Evolutionary conservation across 2,888 invertebrate species (phyloP).

Genomic region (Linhomoeus sp.): DNA sequence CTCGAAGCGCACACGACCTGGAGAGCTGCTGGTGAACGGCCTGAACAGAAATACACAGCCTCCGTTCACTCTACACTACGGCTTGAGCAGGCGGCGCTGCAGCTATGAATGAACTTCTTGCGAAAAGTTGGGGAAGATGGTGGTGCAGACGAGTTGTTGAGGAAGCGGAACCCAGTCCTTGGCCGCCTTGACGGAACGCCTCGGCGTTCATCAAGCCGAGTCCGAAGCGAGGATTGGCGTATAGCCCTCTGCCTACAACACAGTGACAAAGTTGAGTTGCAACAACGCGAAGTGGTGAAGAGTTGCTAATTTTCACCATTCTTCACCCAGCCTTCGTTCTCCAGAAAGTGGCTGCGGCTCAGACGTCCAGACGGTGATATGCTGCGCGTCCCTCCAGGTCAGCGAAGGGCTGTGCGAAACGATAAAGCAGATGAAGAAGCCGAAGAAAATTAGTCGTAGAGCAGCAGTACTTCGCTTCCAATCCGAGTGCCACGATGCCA

Average conservation of each 20-base stretch:
- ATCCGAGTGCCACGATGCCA: conserved; percentile 63
- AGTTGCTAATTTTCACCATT: too few species aligned
- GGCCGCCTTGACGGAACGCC: conserved; percentile 48
- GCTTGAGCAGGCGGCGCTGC: background rate
- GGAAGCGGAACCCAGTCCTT: conserved; percentile 43
- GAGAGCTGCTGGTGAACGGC: conserved; percentile 9
- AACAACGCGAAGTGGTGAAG: too few species aligned
- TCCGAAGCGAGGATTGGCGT: conserved; percentile 43
- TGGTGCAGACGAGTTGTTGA: conserved; percentile 28
- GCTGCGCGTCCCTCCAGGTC: conserved; percentile 77
- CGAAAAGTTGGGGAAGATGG: conserved; percentile 5
- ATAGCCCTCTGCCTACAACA: too few species aligned
- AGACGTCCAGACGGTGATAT: conserved; percentile 63
- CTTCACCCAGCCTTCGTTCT: conserved; percentile 50
- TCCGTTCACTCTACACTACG: too few species aligned
- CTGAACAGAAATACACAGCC: too few species aligned
- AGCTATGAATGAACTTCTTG: background rate
- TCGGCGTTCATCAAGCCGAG: conserved; percentile 71
- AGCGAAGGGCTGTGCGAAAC: conserved; percentile 56
- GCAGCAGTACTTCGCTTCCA: conserved; percentile 88
- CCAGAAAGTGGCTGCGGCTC: conserved; percentile 48
- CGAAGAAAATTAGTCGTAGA: too few species aligned
- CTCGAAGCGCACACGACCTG: conserved; percentile 34
- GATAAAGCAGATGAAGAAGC: too few species aligned
- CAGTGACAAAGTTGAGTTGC: too few species aligned